phyloP scores from a whole-genome alignment of 2,113 vertebrate genomes.

The Pseudonaja textilis region DNA sequence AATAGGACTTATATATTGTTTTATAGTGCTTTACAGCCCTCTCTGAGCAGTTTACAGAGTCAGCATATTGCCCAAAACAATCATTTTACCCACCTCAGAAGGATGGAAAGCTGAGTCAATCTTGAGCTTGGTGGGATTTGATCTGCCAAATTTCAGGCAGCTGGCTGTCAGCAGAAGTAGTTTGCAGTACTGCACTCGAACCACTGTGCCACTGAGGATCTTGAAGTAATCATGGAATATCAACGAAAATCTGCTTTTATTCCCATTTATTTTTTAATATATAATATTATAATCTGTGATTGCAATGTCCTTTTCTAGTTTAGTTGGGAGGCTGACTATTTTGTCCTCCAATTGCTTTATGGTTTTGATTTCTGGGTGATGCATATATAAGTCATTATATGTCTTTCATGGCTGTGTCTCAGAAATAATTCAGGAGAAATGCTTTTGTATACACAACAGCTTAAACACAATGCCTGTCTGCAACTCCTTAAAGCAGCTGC shows the following conservation, averaged over 20 bases:
- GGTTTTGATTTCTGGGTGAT: neutral
- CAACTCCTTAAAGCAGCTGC: neutral
- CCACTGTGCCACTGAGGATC: too few relatives aligned
- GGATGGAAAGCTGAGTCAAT: too few relatives aligned
- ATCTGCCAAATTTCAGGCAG: too few relatives aligned
- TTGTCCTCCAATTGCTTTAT: neutral
- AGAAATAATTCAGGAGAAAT: neutral
- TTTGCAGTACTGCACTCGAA: too few relatives aligned
- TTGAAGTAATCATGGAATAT: neutral
- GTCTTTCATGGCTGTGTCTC: neutral
- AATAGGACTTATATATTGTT: neutral
- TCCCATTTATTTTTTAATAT: neutral
- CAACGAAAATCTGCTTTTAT: neutral
- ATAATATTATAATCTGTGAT: neutral
- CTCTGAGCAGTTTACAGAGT: too few relatives aligned
- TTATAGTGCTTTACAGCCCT: too few relatives aligned
- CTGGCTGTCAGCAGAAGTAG: too few relatives aligned
- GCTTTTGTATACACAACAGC: neutral
- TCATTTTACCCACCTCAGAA: too few relatives aligned
- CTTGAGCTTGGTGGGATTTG: too few relatives aligned
- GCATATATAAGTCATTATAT: neutral
- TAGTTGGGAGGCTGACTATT: neutral
- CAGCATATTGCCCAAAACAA: too few relatives aligned
- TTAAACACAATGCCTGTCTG: neutral
- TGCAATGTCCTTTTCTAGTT: neutral